phyloP scores from a whole-genome alignment of 2,888 invertebrate genomes.

The Rhingia campestris region DNA sequence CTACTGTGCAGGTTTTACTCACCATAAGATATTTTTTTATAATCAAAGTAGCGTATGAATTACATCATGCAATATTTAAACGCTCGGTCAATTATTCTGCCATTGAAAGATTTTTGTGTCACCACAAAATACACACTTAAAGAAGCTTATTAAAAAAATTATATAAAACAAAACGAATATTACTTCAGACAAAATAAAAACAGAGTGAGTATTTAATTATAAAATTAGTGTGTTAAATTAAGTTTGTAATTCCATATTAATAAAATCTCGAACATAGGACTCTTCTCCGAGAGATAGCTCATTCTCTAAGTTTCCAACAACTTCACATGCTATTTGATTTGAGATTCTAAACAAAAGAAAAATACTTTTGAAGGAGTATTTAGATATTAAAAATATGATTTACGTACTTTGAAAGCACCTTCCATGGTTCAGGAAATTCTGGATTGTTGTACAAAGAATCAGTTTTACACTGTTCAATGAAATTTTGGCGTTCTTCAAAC shows the following conservation, averaged over 20 bases:
- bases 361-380: neutral
- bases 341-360: slow-evolving; percentile 75
- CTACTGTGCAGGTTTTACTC: too few relatives aligned
- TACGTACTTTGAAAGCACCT: slow-evolving; percentile 69
- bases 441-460: slow-evolving; percentile 74
- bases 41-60: slow-evolving; percentile 44
- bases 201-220: slow-evolving; percentile 43
- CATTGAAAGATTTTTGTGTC: slow-evolving; percentile 8
- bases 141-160: slow-evolving; percentile 9
- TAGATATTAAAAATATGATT: neutral
- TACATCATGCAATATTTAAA: neutral
- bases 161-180: slow-evolving; percentile 11
- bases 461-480: slow-evolving; percentile 55
- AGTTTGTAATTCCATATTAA: slow-evolving; percentile 75
- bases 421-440: slow-evolving; percentile 73
- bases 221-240: slow-evolving; percentile 32
- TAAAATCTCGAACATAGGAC: slow-evolving; percentile 77
- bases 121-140: slow-evolving; percentile 9
- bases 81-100: slow-evolving; percentile 5
- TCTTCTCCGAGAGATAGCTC: slow-evolving; percentile 76
- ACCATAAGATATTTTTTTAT: neutral
- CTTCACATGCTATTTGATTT: slow-evolving; percentile 72
- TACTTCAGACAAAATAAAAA: slow-evolving; percentile 23
- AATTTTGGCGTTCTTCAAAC: slow-evolving; percentile 41
- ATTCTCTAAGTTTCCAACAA: slow-evolving; percentile 72